Conservation (phyloP, 2,113 vertebrate species). For the Campylomormyrus tamandua region DNA sequence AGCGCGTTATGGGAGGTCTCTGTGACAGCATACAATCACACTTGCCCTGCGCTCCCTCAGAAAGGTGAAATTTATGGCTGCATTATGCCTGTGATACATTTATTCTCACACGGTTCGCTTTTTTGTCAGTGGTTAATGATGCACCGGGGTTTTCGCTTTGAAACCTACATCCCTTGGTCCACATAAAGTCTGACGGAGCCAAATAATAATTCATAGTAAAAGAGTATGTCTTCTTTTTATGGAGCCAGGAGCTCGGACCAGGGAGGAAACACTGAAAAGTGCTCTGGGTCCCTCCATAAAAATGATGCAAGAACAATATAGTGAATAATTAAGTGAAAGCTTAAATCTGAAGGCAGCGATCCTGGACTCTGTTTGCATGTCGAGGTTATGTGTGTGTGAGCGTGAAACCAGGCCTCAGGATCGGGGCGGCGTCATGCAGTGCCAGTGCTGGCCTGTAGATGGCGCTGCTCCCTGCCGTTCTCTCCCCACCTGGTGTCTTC, state of each 20-base stretch:
- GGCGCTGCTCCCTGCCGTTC: slow-evolving; percentile 83
- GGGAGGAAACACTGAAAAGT: not conserved
- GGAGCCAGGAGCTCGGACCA: not conserved
- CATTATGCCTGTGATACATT: not conserved
- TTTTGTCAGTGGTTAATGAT: slow-evolving; percentile 1
- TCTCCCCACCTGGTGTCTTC: slow-evolving; percentile 21
- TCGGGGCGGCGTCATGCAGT: not conserved
- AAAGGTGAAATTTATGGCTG: not conserved
- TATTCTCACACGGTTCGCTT: not conserved
- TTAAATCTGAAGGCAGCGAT: not conserved
- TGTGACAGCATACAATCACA: not conserved
- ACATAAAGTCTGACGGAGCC: not conserved
- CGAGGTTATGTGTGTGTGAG: not conserved
- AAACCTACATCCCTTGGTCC: not conserved
- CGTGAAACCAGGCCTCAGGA: not conserved
- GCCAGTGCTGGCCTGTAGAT: slow-evolving; percentile 75
- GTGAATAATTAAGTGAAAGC: not conserved
- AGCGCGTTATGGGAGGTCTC: not conserved
- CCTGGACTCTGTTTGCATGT: not conserved
- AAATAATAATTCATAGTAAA: not conserved
- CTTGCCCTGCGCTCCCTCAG: not conserved
- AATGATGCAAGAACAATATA: not conserved
- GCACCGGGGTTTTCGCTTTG: not conserved
- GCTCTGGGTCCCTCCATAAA: not conserved
- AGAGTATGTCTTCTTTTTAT: not conserved